Evolutionary conservation across 1,140 invertebrate genomes (phyloP), one percentile per base, ranked within the genome.

Genomic region (Listronotus bonariensis): DNA sequence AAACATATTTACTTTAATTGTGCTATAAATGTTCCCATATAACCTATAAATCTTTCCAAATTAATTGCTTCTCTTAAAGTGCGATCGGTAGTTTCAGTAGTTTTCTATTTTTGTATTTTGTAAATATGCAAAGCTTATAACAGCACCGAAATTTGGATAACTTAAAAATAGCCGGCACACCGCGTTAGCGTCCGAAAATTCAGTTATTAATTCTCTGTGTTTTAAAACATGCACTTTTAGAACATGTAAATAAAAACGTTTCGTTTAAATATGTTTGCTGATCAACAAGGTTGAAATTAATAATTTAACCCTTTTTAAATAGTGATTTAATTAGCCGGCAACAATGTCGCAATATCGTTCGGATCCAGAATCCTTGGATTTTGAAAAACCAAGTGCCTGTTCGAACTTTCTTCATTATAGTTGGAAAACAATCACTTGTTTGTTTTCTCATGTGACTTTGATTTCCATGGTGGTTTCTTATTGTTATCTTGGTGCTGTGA

Each of bases 381-480:
- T 59, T 3, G 68, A 70, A 55, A 69, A 70, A 60, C 74, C 72
- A 12, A 75, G 71, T 53, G 59, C 60, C 10, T 79, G 77, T 64
- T 38, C 72, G 1, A 72, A 68, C 48, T 73, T 76, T 58, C 48
- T 78, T 15, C 71, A 70, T 54, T 77, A 76, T 59, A 75, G 88
- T 12, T 92, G 90, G 89, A 90, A 91, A 77, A 86, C 92, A 53
- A 88, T 87, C 78, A 90, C 91, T 67, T 92, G 92, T 81, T 82
- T 95, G 43, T 92, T 95, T 72, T 93, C 92, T 0, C 93, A 96
- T 82, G 89, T 95, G 67, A 89, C 92, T 68, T 85, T 96, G 54
- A 87, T 95, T 64, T 89, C 92, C 32, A 81, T 93, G 72, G 92
- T 96, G 48, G 91, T 95, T 51, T 87, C 90, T 26, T 96, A 96